Base-by-base conservation (phyloP, 2,797 vertebrate species). In the Nannoperca obscura region DNA sequence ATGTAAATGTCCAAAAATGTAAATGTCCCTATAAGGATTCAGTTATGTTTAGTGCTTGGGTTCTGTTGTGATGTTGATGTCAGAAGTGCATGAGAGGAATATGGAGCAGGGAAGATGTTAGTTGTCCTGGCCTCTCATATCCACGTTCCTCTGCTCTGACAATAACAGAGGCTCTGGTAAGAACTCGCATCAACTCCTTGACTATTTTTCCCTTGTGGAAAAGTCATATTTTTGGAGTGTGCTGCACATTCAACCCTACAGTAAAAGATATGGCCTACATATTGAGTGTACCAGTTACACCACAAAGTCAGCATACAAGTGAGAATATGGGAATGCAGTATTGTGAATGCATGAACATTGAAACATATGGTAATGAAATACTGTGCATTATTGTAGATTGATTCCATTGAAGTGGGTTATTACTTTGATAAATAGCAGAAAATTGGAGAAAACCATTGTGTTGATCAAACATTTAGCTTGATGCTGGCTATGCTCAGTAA, bases 171-270 rank as follows among this genome's bases (percentile, higher is more conserved):
- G 13, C 42, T 62, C 12, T 54, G 47, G 40, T 36, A 75, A 54
- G 44, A 59, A 85, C 71, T 72, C 67, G 71, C 73, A 79, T 75
- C 83, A 76, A 34, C 55, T n/a, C 46, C 22, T 46, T 44, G 47
- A 74, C 32, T 66, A 10, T 74, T 70, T 59, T 55, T 77, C 68
- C 78, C 62, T 40, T 42, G 58, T 69, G 80, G 42, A 40, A 30
- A 74, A 74, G 60, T 34, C 46, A 76, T 83, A 74, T 76, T 80
- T 88, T 81, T 54, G 67, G 63, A 65, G 5, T 7, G 15, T 57
- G 78, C 34, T 5, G 10, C 65, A 53, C 49, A 60, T 68, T 46
- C 20, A 71, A 82, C 22, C 36, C 70, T 69, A 19, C 58, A 74
- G n/a, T 68, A 32, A 76, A 70, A 79, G 4, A 64, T 22, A 59